These are phyloP conservation scores for Arnoldichthys spilopterus DNA, from an alignment of 2,797 vertebrate species.

Conservation along the genomic window DNA sequence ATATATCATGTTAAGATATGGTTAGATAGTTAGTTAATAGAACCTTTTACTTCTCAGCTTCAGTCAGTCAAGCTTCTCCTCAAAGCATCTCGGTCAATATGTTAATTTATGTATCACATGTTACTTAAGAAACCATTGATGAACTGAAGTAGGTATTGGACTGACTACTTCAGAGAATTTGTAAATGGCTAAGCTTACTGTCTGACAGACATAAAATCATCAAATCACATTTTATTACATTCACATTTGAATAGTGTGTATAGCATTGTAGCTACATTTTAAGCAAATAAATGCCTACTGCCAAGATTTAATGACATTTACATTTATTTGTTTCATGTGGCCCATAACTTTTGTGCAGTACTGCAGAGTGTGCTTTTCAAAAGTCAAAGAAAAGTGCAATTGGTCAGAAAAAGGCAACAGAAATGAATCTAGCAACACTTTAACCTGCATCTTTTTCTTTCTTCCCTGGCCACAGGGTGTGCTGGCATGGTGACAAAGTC, in stretches of 20 bases:
- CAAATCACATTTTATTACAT: too few relatives aligned
- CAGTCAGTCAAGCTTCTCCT: not conserved
- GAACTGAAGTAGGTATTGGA: not conserved
- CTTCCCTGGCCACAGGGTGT: not conserved
- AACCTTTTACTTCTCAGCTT: too few relatives aligned
- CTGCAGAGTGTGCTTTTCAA: not conserved
- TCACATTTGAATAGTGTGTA: too few relatives aligned
- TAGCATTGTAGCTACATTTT: too few relatives aligned
- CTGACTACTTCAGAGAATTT: not conserved
- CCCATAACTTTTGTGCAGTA: not conserved
- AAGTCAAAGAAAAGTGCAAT: not conserved
- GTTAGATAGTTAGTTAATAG: too few relatives aligned
- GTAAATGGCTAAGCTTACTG: not conserved
- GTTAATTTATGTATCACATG: not conserved
- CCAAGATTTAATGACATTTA: not conserved
- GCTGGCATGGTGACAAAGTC: not conserved
- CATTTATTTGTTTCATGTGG: not conserved
- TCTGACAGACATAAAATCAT: not conserved
- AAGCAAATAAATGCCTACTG: too few relatives aligned
- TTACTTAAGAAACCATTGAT: not conserved
- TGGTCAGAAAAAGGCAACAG: not conserved
- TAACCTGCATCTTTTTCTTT: not conserved
- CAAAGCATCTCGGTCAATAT: too few relatives aligned
- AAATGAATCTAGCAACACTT: slow-evolving; percentile 10
- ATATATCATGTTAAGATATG: too few relatives aligned